Evolutionary conservation across 2,888 invertebrate species (phyloP), one percentile per base, ranked within the genome.

Genomic region (Drosophila tripunctata): DNA sequence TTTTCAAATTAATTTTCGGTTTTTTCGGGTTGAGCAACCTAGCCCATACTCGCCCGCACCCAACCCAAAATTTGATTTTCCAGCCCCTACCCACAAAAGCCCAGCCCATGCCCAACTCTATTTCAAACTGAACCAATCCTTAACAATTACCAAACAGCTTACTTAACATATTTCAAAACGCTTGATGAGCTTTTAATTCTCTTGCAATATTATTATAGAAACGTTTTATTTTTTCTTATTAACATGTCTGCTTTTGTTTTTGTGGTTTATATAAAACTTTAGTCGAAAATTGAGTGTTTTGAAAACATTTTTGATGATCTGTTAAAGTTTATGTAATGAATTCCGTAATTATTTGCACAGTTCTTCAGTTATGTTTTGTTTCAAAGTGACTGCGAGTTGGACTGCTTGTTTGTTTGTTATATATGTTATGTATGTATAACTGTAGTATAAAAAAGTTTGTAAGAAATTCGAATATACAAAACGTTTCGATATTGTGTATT

Each of bases 351-450:
- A 38, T 52, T 19, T 40, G 19, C 19, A 44, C 44, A 30, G 35
- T 21, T 8, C 24, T 30, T 14, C 55, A 47, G 24, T 21, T 35
- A 33, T 50, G 7, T 56, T 31, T 12, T 33, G 7, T 51, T 62
- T 48, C 10, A 27, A 41, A 50, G 35, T 55, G 56, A 61, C 51
- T 45, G 47, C 58, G 48, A 73, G 67, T 73, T 73, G 78, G 63
- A 73, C 78, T 78, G 75, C 43, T 64, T 86, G 86, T 88, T 86
- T 71, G 82, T 67, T 58, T 63, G 41, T n/a, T n/a, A n/a, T n/a
- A n/a, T n/a, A n/a, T n/a, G n/a, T n/a, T n/a, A n/a, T n/a, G n/a
- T n/a, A n/a, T n/a, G n/a, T n/a, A n/a, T n/a, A n/a, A n/a, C n/a
- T n/a, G n/a, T n/a, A n/a, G n/a, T 78, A 87, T 78, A 78, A 87